Evolutionary conservation across 1,140 invertebrate genomes (phyloP), one percentile per base, ranked within the genome.

Genomic region (Nasonia giraulti): DNA sequence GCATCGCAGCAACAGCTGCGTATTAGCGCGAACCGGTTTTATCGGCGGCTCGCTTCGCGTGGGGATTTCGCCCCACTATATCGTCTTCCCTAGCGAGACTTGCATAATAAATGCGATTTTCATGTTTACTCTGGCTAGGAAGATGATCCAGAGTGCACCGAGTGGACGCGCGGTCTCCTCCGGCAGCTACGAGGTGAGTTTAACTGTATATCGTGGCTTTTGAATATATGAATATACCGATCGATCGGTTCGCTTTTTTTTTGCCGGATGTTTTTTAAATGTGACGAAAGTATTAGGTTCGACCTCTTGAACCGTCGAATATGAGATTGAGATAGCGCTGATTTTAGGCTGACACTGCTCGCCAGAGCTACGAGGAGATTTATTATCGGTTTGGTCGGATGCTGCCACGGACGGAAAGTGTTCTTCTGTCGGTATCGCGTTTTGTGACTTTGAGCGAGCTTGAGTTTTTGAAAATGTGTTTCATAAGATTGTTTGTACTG

Each of bases 131-230:
- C 55, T 85, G 31, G 74, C 82, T 33, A 85, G n/a, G 12, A 88
- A 83, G 82, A 87, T 89, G 88, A 85, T 80, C 55, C 88, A 82
- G 14, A 87, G 69, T 73, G 73, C 73, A 69, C 11, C 82, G 44
- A 17, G 68, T 10, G 76, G 69, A 83, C 75, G 81, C 31, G 33
- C 75, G 44, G 2, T 78, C 62, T 11, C 20, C 14, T 71, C 68
- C n/a, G 8, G 12, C 47, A 87, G 27, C 55, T 91, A 90, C 37
- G 87, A 91, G 84, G 90, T 90, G 86, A 86, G 85, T 68, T 27
- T 68, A 40, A 27, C 27, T 27, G 27, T 27, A 27, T 27, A 27
- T 27, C 27, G 27, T 27, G 27, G 27, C 27, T 27, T 27, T 27
- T 27, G 27, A 27, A 27, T 27, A 27, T 27, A 27, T 27, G 27